Percentiles rank a stretch among this genome's conserved stretches.
Evolutionary conservation across 30 jellyfish, hydroid and myxozoan genomes (phyloP).

Genomic region (Cassiopea xamachana): DNA sequence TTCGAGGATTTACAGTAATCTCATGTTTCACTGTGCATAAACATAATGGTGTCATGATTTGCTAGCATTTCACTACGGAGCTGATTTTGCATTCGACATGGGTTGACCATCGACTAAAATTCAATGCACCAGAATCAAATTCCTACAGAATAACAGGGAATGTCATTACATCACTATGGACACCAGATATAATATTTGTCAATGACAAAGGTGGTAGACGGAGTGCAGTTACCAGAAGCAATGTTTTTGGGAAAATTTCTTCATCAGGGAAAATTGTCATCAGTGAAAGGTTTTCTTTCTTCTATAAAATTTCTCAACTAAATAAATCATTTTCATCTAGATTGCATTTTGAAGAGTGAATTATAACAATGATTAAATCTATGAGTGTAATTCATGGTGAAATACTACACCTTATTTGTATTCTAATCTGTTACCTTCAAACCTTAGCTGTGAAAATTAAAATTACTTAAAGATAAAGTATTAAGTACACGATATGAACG

Average conservation of each 20-base stretch:
- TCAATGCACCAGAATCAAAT: neutral
- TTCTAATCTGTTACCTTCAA: neutral
- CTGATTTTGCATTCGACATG: slow-evolving; percentile 19
- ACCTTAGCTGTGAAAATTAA: neutral
- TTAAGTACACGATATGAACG: neutral
- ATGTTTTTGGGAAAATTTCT: neutral
- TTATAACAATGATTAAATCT: neutral
- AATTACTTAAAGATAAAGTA: too few species aligned
- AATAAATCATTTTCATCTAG: neutral
- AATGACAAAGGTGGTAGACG: neutral
- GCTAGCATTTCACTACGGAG: slow-evolving; percentile 18
- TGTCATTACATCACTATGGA: slow-evolving; percentile 11
- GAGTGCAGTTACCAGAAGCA: slow-evolving; percentile 4
- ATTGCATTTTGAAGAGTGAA: neutral
- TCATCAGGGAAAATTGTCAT: slow-evolving; percentile 30
- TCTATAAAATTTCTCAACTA: neutral
- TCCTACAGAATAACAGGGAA: slow-evolving; percentile 7
- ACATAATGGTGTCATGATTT: neutral
- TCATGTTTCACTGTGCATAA: too few species aligned
- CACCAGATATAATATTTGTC: slow-evolving; percentile 11
- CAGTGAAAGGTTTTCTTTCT: slow-evolving; percentile 6
- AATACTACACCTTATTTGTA: neutral
- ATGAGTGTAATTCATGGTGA: neutral
- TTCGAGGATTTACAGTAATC: too few species aligned
- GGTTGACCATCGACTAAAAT: slow-evolving; percentile 8